These are phyloP conservation scores for Nephrotoma appendiculata DNA, from an alignment of 2,888 invertebrate genomes.

Conservation along the genomic window DNA sequence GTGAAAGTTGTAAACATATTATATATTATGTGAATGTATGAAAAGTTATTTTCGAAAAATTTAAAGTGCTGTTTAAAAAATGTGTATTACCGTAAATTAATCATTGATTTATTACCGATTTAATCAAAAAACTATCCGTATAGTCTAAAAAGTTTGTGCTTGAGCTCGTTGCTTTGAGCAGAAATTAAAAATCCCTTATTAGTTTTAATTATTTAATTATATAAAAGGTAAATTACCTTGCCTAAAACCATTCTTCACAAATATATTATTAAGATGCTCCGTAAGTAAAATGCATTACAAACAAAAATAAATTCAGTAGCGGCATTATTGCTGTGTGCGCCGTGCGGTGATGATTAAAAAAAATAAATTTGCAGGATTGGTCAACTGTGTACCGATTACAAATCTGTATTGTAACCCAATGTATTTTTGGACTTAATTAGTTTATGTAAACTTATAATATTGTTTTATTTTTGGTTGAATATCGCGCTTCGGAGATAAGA, in stretches of 20 bases:
- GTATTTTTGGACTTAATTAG: background rate
- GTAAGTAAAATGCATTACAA: background rate
- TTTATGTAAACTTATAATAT: background rate
- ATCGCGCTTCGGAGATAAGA: background rate
- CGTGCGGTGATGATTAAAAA: background rate
- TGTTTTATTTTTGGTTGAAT: background rate
- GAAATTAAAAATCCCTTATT: background rate
- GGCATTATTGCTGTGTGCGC: background rate
- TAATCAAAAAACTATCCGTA: background rate
- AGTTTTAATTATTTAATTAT: background rate
- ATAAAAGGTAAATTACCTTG: too few relatives aligned
- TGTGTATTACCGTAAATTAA: background rate
- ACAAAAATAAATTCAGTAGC: background rate
- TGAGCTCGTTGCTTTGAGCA: background rate
- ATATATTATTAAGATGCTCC: background rate
- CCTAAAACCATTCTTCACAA: too few relatives aligned
- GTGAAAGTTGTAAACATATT: background rate
- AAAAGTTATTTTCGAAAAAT: background rate
- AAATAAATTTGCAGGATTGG: background rate
- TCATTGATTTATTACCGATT: background rate
- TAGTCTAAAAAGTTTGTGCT: background rate
- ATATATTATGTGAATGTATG: background rate
- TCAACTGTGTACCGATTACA: background rate
- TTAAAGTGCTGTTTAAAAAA: background rate
- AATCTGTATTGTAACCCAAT: background rate